Percentiles rank a stretch among this genome's conserved stretches.
Evolutionary conservation across 2,113 vertebrate genomes (phyloP).

Genomic region (Rynchops niger): DNA sequence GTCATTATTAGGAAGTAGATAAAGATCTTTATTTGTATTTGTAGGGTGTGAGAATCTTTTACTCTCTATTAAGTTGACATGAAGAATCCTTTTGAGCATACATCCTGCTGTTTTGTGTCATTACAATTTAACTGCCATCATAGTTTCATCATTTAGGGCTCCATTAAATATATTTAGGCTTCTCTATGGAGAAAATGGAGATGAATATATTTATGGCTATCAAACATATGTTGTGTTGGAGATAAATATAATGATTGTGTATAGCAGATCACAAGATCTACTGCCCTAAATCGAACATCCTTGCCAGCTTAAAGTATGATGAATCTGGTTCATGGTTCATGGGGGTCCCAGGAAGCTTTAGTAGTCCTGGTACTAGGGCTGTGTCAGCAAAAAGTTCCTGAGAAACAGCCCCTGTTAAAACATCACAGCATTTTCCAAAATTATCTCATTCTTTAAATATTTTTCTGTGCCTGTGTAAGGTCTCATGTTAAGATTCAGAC

Average conservation of each 20-base stretch:
- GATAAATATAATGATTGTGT: neutral
- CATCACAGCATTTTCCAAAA: neutral
- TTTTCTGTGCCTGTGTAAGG: neutral
- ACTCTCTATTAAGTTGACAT: neutral
- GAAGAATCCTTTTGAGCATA: constrained; percentile 23
- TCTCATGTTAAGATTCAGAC: neutral
- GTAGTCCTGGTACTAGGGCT: neutral
- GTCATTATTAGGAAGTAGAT: constrained; percentile 36
- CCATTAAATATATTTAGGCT: neutral
- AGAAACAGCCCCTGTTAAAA: neutral
- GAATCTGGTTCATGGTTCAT: neutral
- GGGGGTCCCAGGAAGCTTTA: neutral
- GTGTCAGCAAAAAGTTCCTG: neutral
- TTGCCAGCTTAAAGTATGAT: neutral
- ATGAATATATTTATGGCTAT: neutral
- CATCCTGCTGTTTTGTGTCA: constrained; percentile 2
- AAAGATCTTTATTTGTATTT: constrained; percentile 42
- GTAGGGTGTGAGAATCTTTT: constrained; percentile 25
- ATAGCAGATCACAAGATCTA: neutral
- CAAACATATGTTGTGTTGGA: neutral
- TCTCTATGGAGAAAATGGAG: neutral
- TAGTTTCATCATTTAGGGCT: neutral
- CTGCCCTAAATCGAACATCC: neutral
- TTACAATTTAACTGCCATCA: neutral
- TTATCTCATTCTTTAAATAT: constrained; percentile 4